These are phyloP conservation scores for Drosophila demipolita DNA, from an alignment of 2,888 invertebrate genomes.

Conservation along the genomic window DNA sequence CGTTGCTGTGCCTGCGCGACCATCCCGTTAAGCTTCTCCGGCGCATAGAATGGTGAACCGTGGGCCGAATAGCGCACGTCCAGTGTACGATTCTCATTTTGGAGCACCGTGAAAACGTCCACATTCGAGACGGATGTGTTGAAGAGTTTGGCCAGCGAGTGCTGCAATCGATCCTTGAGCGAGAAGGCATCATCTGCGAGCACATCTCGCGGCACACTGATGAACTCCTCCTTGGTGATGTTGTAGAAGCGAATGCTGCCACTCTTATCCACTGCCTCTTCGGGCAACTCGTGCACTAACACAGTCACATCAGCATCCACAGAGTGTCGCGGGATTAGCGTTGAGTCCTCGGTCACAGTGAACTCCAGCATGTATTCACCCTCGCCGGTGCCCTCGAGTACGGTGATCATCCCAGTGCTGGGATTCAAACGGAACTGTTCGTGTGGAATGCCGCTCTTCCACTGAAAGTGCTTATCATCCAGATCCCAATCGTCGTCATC, in stretches of 20 bases:
- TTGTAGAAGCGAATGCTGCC: conserved; percentile 95
- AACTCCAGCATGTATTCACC: conserved; percentile 92
- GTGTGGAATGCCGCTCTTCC: conserved; percentile 86
- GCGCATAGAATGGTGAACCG: conserved; percentile 96
- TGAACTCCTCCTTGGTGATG: conserved; percentile 94
- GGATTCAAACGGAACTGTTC: conserved; percentile 90
- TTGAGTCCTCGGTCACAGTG: conserved; percentile 89
- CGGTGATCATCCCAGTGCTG: conserved; percentile 94
- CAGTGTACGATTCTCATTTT: conserved; percentile 87
- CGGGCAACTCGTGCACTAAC: conserved; percentile 93
- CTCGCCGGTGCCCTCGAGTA: conserved; percentile 91
- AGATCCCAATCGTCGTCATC: conserved; percentile 99
- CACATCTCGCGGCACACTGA: conserved; percentile 86
- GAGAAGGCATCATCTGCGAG: conserved; percentile 80
- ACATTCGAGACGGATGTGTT: conserved; percentile 93
- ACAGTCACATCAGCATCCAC: conserved; percentile 95
- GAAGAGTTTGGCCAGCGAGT: conserved; percentile 89
- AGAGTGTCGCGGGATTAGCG: conserved; percentile 87
- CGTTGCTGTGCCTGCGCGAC: conserved; percentile 90
- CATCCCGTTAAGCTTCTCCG: conserved; percentile 94
- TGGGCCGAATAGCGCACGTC: conserved; percentile 97
- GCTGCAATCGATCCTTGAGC: conserved; percentile 85
- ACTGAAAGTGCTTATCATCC: conserved; percentile 94
- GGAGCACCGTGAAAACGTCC: conserved; percentile 96
- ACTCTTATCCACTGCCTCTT: conserved; percentile 96